Evolutionary conservation across 2,113 vertebrate genomes (phyloP).

Genomic region (Sisor rabdophorus): DNA sequence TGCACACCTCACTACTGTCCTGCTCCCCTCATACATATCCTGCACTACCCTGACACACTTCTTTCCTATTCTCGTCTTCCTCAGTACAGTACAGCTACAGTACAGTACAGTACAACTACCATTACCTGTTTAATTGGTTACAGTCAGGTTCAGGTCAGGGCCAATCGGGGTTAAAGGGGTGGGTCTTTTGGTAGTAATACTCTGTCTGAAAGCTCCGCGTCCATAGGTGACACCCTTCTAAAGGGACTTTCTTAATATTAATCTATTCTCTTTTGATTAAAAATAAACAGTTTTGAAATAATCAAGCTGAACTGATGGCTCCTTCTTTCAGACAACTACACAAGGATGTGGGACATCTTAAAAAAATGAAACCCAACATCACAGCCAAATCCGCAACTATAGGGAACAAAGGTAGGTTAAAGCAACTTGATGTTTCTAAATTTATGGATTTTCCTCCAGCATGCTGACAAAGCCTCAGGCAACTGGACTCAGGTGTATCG

Average conservation of each 20-base stretch:
- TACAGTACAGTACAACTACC: too few relatives aligned
- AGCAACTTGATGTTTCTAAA: conserved; percentile 40
- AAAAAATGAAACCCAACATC: neutral
- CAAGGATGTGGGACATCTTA: neutral
- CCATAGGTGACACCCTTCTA: too few relatives aligned
- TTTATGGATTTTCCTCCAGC: conserved; percentile 31
- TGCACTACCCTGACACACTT: too few relatives aligned
- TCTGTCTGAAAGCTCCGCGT: too few relatives aligned
- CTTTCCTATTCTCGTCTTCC: too few relatives aligned
- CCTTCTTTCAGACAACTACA: neutral
- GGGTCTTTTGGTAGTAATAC: too few relatives aligned
- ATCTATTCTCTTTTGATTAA: neutral
- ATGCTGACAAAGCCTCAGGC: conserved; percentile 37
- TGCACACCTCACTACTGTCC: too few relatives aligned
- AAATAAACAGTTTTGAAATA: neutral
- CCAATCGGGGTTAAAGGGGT: too few relatives aligned
- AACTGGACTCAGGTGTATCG: conserved; percentile 30
- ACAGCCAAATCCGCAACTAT: conserved; percentile 5
- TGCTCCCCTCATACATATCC: too few relatives aligned
- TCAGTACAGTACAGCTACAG: too few relatives aligned
- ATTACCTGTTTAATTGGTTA: too few relatives aligned
- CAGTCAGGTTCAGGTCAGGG: too few relatives aligned
- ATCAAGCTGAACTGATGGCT: neutral
- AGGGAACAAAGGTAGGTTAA: conserved; percentile 2
- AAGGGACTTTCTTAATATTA: neutral